Evolutionary conservation across 30 jellyfish, hydroid and myxozoan species (phyloP), one percentile per base, ranked within the genome.

Genomic region (Chrysaora quinquecirrha): DNA sequence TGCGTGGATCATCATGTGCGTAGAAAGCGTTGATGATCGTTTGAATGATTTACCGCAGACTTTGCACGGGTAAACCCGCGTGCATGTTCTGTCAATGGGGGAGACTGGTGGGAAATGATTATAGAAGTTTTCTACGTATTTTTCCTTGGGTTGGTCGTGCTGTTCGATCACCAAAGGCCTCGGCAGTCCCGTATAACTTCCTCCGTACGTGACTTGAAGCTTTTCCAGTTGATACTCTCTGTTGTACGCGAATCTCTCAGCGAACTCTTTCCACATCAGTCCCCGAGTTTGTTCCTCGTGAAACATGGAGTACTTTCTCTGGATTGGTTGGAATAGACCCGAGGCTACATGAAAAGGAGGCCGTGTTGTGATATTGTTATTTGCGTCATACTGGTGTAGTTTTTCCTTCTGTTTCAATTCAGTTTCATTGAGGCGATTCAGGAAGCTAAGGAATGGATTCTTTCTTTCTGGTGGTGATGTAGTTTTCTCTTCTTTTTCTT

Each of bases 1-100:
- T 23, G 99, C 96, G 87, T 94, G 99, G 16, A 94, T 94, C 99
- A 94, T 87, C 99, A 94, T 87, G 73, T 94, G 99, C 1, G 99
- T 94, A 12, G 99, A 83, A 18, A 94, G 91, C 16, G 99, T 94
- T 27, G 99, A 94, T 12, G 99, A 94, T 12, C 99, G 94, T 49
- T 94, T 94, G 86, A 94, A 94, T 25, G 96, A 35, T 34, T 94
- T 94, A 60, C 99, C 94, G 89, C 99, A 94, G 71, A 92, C 92
- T 64, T 92, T 92, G 88, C 98, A 92, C 31, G 98, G 98, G 84
- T 92, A 92, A 27, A 86, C 50, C 56, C 98, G 93, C 75, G 92
- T 79, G 74, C 61, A 67, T 48, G 48, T 31, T 32, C 85, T 30
- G 72, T 82, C 92, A 31, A 30, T 74, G 21, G 92, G 85, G n/a